phyloP scores from a whole-genome alignment of 2,888 invertebrate species.

The Acanthosepion pharaonis region DNA sequence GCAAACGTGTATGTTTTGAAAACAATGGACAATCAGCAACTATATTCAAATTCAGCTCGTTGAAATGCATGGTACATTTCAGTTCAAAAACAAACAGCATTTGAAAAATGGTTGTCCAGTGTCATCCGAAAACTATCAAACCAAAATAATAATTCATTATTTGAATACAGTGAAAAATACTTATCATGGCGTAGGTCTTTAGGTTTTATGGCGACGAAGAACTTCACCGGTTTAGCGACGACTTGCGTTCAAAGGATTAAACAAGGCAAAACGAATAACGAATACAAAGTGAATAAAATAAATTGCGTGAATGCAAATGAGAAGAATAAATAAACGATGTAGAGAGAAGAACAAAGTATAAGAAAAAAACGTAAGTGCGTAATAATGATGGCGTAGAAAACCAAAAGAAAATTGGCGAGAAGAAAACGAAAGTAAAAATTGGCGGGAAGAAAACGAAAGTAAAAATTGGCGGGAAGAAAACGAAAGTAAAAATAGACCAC shows the following conservation, averaged over 20 bases:
- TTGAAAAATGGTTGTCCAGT: too few species aligned
- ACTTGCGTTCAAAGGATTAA: neutral
- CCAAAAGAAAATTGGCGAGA: neutral
- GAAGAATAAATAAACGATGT: neutral
- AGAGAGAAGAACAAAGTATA: neutral
- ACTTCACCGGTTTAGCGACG: neutral
- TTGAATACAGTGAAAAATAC: neutral
- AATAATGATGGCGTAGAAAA: neutral
- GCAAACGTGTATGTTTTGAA: too few species aligned
- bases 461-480: neutral
- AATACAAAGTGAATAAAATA: neutral
- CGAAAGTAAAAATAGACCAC: neutral
- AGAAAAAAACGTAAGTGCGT: neutral
- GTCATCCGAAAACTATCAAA: too few species aligned
- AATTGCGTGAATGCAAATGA: neutral
- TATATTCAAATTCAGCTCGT: too few species aligned
- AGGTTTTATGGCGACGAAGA: neutral
- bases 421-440: neutral
- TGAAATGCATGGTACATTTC: too few species aligned
- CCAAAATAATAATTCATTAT: too few species aligned
- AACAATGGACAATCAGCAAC: too few species aligned
- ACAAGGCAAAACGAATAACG: neutral
- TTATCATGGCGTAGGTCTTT: neutral
- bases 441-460: neutral
- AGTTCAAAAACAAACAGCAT: too few species aligned